Evolutionary conservation across 2,888 invertebrate genomes (phyloP).

Genomic region (Lasioglossum pauxillum): DNA sequence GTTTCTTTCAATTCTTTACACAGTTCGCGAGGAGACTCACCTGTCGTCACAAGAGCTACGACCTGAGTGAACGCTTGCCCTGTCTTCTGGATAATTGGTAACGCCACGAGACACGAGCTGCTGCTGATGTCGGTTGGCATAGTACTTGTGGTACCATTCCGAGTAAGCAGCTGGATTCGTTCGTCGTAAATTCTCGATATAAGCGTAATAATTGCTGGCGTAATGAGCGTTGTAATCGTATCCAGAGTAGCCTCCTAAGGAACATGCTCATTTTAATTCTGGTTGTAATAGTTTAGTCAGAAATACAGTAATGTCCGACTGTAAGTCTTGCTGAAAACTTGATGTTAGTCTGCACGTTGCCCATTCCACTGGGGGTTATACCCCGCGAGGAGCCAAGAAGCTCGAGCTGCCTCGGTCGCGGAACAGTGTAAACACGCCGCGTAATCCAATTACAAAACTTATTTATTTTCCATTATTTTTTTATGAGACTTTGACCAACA

Average conservation of each 20-base stretch:
- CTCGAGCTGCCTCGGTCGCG: too few relatives aligned
- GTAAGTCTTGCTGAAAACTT: too few relatives aligned
- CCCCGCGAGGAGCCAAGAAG: too few relatives aligned
- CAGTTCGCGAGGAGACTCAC: constrained; percentile 80
- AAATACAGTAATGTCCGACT: neutral
- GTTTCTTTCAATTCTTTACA: neutral
- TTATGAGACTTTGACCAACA: too few relatives aligned
- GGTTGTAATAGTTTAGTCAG: neutral
- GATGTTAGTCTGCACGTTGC: too few relatives aligned
- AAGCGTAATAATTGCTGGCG: constrained; percentile 87
- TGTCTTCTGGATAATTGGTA: constrained; percentile 87
- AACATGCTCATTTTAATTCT: neutral
- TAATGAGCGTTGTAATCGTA: constrained; percentile 80
- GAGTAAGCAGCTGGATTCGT: constrained; percentile 92
- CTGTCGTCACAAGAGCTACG: constrained; percentile 92
- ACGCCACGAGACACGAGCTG: constrained; percentile 76
- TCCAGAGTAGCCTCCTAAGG: constrained; percentile 77
- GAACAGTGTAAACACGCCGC: too few relatives aligned
- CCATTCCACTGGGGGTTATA: too few relatives aligned
- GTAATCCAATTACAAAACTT: too few relatives aligned
- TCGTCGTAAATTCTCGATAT: constrained; percentile 91
- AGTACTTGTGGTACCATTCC: constrained; percentile 91
- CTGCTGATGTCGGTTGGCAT: constrained; percentile 83
- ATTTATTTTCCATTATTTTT: too few relatives aligned
- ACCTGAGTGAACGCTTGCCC: constrained; percentile 93